phyloP scores from a whole-genome alignment of 2,888 invertebrate genomes.

The Phalangium opilio region DNA sequence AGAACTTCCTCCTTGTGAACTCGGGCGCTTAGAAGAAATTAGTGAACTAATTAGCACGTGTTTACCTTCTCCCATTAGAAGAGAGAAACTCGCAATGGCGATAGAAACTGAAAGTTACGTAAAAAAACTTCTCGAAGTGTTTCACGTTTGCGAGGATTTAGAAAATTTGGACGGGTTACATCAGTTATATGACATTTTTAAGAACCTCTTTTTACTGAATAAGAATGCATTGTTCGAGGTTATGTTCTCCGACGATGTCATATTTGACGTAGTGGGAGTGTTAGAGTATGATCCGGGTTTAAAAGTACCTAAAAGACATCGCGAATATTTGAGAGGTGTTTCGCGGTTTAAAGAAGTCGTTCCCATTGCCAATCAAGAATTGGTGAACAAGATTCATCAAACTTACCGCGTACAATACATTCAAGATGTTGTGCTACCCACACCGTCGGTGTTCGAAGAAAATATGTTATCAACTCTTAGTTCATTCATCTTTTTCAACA shows the following conservation, averaged over 20 bases:
- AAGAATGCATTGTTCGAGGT: conserved; percentile 93
- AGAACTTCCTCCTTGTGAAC: conserved; percentile 86
- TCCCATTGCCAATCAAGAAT: conserved; percentile 84
- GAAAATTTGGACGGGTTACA: conserved; percentile 89
- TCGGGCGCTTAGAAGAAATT: conserved; percentile 83
- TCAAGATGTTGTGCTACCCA: conserved; percentile 89
- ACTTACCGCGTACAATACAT: conserved; percentile 99
- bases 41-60: conserved; percentile 73
- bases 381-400: conserved; percentile 96
- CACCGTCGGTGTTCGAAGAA: conserved; percentile 98
- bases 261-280: conserved; percentile 91
- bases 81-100: conserved; percentile 85
- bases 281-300: conserved; percentile 88
- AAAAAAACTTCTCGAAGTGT: conserved; percentile 79
- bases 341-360: conserved; percentile 41
- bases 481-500: conserved; percentile 99
- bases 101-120: conserved; percentile 91
- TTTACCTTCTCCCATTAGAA: conserved; percentile 69
- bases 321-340: conserved; percentile 75
- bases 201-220: conserved; percentile 95
- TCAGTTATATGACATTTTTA: conserved; percentile 90
- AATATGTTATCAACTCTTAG: conserved; percentile 93
- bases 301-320: conserved; percentile 73
- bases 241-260: conserved; percentile 62
- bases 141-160: conserved; percentile 93